A percentile compares a stretch with the other conserved stretches of the same genome.
phyloP scores from a whole-genome alignment of 2,797 vertebrate species.

The Mormyrops boulengeri region DNA sequence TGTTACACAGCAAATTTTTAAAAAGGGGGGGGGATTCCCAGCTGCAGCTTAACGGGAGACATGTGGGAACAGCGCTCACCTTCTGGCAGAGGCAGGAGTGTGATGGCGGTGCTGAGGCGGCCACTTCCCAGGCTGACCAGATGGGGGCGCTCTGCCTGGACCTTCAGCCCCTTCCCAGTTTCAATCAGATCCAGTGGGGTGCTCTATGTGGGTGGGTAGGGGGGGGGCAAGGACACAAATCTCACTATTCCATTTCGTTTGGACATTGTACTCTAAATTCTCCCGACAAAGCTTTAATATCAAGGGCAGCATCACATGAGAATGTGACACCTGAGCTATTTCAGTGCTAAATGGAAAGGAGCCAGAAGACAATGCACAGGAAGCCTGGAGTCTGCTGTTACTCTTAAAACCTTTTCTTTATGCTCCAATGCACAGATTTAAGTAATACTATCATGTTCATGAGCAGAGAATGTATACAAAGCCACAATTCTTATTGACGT shows the following conservation, averaged over 20 bases:
- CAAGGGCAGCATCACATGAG: not conserved
- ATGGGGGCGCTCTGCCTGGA: constrained; percentile 91
- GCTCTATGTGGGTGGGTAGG: constrained; percentile 51
- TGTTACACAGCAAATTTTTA: not conserved
- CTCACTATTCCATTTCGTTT: not conserved
- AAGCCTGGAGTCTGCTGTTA: not conserved
- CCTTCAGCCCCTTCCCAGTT: constrained; percentile 83
- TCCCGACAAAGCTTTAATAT: not conserved
- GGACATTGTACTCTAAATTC: not conserved
- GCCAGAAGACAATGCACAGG: not conserved
- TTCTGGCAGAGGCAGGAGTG: constrained; percentile 83
- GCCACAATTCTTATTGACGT: not conserved
- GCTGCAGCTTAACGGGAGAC: not conserved
- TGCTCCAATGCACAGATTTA: not conserved
- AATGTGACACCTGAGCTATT: not conserved
- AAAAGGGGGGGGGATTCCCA: not conserved
- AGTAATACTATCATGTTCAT: not conserved
- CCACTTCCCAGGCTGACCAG: constrained; percentile 94
- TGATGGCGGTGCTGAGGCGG: constrained; percentile 88
- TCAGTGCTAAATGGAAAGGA: not conserved
- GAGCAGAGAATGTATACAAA: not conserved
- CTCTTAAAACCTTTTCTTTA: not conserved
- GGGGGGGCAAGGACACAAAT: not conserved
- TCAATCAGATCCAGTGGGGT: constrained; percentile 87
- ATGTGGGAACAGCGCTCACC: constrained; percentile 55